Base-by-base conservation (phyloP, 2,888 invertebrate species). In the Griposia aprilina region DNA sequence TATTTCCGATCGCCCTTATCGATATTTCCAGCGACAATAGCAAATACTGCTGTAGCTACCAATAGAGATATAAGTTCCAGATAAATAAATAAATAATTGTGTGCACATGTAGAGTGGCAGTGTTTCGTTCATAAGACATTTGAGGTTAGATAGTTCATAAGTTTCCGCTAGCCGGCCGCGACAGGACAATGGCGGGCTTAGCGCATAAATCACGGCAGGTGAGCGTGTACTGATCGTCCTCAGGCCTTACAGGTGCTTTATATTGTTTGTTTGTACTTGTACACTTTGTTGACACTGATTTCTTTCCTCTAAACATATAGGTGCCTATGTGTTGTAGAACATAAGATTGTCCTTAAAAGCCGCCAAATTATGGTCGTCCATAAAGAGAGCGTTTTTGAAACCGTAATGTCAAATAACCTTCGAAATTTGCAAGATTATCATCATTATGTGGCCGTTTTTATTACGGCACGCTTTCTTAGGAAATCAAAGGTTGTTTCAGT, bases 131-230 rank as follows among this genome's bases (percentile, higher is more conserved):
- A 75, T 79, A 90, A 91, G 91, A 90, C 91, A 88, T 92, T 93
- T 92, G 93, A 94, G 92, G 93, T 93, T 92, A 92, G 91, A 91
- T 90, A 91, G 93, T 93, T 93, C 93, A 94, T 94, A 94, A 93
- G 93, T 94, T 92, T 93, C 82, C 89, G 91, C 91, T 89, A 91
- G 90, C 90, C 89, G 91, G 90, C 45, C 88, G 86, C 92, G 95
- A 95, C 95, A 95, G 94, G 90, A 95, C 96, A 96, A 96, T 96
- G 92, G 95, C 91, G 88, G 91, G 89, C 86, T 91, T 90, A 88
- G 87, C 83, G 87, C 90, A 95, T 96, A 95, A 95, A 96, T 96
- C 95, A 95, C 92, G 93, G 91, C 95, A 95, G 94, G 95, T 95
- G 95, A 94, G 90, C 93, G 92, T 91, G 92, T 91, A 87, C 92